A percentile compares a stretch with the other conserved stretches of the same genome.
These are phyloP conservation scores for Gracilinanus agilis DNA, from an alignment of 2,113 vertebrate species.

Conservation along the genomic window DNA sequence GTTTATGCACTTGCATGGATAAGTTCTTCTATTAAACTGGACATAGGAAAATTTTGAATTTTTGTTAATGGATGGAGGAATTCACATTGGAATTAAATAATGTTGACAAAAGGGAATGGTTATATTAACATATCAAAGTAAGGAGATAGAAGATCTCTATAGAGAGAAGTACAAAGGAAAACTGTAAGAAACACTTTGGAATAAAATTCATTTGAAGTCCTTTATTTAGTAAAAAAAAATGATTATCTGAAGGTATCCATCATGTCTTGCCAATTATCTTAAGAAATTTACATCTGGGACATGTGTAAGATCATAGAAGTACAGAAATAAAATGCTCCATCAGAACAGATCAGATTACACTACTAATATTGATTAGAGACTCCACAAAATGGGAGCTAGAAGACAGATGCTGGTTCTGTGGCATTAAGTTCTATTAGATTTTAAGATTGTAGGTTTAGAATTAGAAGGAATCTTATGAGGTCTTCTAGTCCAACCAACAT, in stretches of 20 bases:
- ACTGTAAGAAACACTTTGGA: conserved; percentile 77
- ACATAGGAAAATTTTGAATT: conserved; percentile 34
- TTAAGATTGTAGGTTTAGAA: neutral
- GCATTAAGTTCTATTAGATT: neutral
- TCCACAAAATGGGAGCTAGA: neutral
- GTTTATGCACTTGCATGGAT: neutral
- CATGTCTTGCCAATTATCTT: conserved; percentile 73
- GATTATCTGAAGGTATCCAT: conserved; percentile 74
- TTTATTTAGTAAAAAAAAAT: conserved; percentile 72
- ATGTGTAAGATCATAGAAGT: neutral
- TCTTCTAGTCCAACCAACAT: neutral
- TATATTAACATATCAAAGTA: conserved; percentile 83
- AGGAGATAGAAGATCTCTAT: conserved; percentile 51
- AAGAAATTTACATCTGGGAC: conserved; percentile 48
- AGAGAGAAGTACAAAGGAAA: conserved; percentile 77
- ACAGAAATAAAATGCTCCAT: conserved; percentile 15
- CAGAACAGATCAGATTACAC: neutral
- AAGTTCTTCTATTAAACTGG: neutral
- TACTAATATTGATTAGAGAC: neutral
- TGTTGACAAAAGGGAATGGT: conserved; percentile 70
- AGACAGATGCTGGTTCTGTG: neutral
- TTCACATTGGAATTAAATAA: conserved; percentile 80
- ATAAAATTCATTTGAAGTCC: conserved; percentile 78
- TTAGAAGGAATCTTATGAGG: neutral
- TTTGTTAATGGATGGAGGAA: conserved; percentile 60